Conservation (phyloP, 2,113 vertebrate species). For the Callithrix jacchus region DNA sequence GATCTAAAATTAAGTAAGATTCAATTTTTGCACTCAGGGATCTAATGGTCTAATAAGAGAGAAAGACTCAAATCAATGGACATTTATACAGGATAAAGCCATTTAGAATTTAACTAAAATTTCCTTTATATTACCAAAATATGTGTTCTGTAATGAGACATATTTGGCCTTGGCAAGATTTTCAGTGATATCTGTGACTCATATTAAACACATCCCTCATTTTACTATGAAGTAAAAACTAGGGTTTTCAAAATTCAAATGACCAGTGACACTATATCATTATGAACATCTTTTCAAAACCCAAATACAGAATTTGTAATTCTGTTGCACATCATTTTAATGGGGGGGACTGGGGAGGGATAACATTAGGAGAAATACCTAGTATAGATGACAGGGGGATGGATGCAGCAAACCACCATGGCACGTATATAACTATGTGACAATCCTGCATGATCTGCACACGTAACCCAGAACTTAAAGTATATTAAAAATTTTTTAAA, state of each 20-base stretch:
- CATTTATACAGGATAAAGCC: neutral
- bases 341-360: no score
- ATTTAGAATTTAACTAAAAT: neutral
- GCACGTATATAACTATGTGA: no score
- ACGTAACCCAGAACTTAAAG: no score
- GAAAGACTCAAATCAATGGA: neutral
- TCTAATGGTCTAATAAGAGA: neutral
- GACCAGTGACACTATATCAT: neutral
- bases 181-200: neutral
- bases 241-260: neutral
- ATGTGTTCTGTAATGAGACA: neutral
- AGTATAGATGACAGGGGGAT: no score
- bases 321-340: neutral
- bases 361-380: no score
- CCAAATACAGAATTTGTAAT: conserved; percentile 7
- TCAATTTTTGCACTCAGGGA: neutral
- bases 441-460: no score
- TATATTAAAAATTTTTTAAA: neutral
- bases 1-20: neutral
- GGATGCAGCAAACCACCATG: no score
- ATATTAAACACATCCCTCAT: neutral
- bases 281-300: conserved; percentile 14
- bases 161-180: neutral
- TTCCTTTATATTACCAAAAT: neutral
- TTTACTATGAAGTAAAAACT: neutral